phyloP scores from a whole-genome alignment of 2,888 invertebrate genomes.

The Phortica magna region DNA sequence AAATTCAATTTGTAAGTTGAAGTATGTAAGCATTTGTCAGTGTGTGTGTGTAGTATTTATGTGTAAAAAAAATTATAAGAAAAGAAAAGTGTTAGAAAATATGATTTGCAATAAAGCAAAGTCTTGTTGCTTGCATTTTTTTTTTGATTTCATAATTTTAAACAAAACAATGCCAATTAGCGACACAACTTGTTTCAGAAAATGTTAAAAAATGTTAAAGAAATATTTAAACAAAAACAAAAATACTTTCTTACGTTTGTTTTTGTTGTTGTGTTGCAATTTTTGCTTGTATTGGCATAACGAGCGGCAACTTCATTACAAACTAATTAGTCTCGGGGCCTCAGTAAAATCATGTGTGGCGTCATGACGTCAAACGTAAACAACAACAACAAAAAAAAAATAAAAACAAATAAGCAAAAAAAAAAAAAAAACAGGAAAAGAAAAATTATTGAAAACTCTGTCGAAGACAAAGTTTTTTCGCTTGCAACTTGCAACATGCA shows the following conservation, averaged over 20 bases:
- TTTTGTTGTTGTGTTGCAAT: conserved; percentile 23
- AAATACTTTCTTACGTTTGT: not conserved
- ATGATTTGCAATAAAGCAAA: no score
- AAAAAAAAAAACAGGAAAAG: conserved; percentile 39
- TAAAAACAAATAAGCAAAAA: conserved; percentile 37
- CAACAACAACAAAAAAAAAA: conserved; percentile 37
- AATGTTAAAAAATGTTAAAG: not conserved
- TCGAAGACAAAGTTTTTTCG: conserved; percentile 63
- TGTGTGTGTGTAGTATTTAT: no score
- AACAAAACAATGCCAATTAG: not conserved
- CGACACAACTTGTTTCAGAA: not conserved
- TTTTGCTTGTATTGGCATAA: conserved; percentile 43
- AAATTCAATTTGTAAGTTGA: no score
- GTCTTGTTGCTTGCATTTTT: no score
- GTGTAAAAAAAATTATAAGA: not conserved
- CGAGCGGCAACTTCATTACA: conserved; percentile 69
- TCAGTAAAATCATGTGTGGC: not conserved
- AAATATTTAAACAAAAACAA: not conserved
- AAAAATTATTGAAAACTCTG: conserved; percentile 56
- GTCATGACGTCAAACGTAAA: not conserved
- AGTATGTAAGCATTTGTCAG: no score
- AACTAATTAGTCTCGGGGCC: conserved; percentile 65
- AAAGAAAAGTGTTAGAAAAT: no score
- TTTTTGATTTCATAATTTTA: no score
- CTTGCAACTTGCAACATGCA: conserved; percentile 36